phyloP scores from a whole-genome alignment of 2,797 vertebrate species.

The Heteromormyrus szaboi region DNA sequence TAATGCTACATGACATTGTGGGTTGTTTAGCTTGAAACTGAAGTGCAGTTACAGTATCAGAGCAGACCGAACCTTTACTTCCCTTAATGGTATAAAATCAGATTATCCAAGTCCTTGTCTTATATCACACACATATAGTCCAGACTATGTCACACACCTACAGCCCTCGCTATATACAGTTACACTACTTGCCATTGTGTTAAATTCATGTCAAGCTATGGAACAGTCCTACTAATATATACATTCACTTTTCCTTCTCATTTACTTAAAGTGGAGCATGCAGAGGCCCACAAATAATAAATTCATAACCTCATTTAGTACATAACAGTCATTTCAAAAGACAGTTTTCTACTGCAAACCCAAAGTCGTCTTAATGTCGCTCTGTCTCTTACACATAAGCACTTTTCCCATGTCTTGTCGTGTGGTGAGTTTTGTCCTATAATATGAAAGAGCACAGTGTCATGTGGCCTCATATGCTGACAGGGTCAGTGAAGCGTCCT shows the following conservation, averaged over 20 bases:
- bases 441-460: not conserved
- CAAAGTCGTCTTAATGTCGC: constrained; percentile 7
- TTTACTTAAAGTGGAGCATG: not conserved
- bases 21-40: not conserved
- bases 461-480: not conserved
- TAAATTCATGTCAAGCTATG: not conserved
- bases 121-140: not conserved
- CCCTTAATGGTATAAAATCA: not conserved
- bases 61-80: not conserved
- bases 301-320: not conserved
- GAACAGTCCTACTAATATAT: not conserved
- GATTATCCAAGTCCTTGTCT: not conserved
- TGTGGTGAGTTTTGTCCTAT: not conserved
- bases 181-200: not conserved
- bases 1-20: not conserved
- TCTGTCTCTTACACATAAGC: not conserved
- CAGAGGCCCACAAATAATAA: not conserved
- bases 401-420: not conserved
- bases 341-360: constrained; percentile 13
- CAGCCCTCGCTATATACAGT: constrained; percentile 38
- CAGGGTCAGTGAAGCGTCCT: constrained; percentile 38
- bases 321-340: not conserved
- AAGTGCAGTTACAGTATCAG: not conserved
- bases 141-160: constrained; percentile 41
- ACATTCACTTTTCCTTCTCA: not conserved